These are phyloP conservation scores for Mormyrus lacerda DNA, from an alignment of 2,113 vertebrate genomes.

Conservation along the genomic window DNA sequence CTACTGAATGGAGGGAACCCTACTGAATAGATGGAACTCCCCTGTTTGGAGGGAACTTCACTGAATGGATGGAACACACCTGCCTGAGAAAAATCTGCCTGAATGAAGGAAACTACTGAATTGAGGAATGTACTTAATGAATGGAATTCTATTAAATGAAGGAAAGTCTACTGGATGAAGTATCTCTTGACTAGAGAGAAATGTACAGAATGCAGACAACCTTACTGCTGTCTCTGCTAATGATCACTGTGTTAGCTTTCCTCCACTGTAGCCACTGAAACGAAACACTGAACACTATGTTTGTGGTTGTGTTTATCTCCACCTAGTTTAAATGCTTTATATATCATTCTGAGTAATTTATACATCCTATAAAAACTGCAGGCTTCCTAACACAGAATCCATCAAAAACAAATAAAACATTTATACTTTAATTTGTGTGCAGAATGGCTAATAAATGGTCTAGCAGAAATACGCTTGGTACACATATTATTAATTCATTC, in stretches of 20 bases:
- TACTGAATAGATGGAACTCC: not conserved
- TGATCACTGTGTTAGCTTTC: not conserved
- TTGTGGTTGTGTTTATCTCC: not conserved
- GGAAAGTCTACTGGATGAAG: not conserved
- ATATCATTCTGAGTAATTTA: not conserved
- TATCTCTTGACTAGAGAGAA: not conserved
- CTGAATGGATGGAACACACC: not conserved
- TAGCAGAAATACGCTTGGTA: not conserved
- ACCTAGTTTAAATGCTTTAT: not conserved
- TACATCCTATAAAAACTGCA: not conserved
- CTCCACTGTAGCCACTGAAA: not conserved
- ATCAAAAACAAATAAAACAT: not conserved
- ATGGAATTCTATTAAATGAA: not conserved
- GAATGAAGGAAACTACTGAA: not conserved
- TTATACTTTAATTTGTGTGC: not conserved
- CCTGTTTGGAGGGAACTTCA: not conserved
- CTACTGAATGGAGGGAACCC: not conserved
- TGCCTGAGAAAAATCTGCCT: not conserved
- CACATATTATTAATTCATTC: not conserved
- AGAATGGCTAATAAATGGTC: not conserved
- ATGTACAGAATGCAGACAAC: not conserved
- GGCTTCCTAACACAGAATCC: not conserved
- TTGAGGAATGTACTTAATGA: not conserved
- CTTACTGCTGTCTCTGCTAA: not conserved
- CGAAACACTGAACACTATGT: not conserved